Evolutionary conservation across 2,113 vertebrate genomes (phyloP).

Genomic region (Cephalopholis sonnerati): DNA sequence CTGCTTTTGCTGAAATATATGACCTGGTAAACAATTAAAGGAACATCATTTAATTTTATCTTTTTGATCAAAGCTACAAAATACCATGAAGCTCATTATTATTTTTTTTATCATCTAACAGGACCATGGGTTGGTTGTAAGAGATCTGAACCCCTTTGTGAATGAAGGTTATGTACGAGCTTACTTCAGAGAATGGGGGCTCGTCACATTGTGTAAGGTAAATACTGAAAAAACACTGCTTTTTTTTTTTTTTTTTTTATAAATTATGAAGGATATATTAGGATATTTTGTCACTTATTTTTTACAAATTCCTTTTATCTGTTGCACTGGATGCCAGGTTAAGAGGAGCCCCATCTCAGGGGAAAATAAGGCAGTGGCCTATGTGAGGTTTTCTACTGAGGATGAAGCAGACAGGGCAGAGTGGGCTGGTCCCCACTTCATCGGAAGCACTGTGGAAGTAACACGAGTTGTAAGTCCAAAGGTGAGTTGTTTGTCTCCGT

Average conservation of each 20-base stretch:
- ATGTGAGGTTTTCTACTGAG: slow-evolving; percentile 65
- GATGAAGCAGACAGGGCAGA: slow-evolving; percentile 70
- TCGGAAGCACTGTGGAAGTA: slow-evolving; percentile 66
- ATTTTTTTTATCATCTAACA: slow-evolving; percentile 34
- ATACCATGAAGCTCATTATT: not conserved
- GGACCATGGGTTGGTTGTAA: slow-evolving; percentile 73
- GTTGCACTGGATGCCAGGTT: slow-evolving; percentile 54
- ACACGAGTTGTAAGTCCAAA: slow-evolving; percentile 69
- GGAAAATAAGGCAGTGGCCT: slow-evolving; percentile 40
- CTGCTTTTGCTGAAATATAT: slow-evolving; percentile 29
- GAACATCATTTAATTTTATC: not conserved
- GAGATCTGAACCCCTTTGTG: slow-evolving; percentile 58
- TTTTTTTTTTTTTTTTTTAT: not conserved
- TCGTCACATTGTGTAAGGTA: slow-evolving; percentile 65
- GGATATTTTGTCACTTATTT: not conserved
- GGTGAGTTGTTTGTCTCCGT: slow-evolving; percentile 41
- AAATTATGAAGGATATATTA: not conserved
- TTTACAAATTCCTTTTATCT: not conserved
- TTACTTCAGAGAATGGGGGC: slow-evolving; percentile 73
- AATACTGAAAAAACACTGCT: not conserved
- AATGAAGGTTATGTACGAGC: slow-evolving; percentile 58
- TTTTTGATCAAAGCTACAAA: not conserved
- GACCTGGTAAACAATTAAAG: slow-evolving; percentile 57
- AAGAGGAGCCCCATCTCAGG: not conserved
- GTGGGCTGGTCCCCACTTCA: slow-evolving; percentile 58